Percentiles rank a stretch among this genome's conserved stretches.
Evolutionary conservation across 2,888 invertebrate species (phyloP).

Genomic region (Polia nebulosa): DNA sequence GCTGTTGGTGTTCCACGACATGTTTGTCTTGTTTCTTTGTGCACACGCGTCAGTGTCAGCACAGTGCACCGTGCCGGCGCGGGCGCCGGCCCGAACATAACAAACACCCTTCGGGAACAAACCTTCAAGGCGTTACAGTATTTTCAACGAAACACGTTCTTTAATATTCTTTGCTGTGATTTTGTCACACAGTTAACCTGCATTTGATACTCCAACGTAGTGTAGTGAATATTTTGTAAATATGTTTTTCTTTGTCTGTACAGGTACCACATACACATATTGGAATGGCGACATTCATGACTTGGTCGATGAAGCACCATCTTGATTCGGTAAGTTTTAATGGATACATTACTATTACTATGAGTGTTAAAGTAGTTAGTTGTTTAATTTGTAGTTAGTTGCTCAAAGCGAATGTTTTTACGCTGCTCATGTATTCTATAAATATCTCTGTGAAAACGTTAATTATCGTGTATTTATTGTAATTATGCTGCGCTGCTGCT

Average conservation of each 20-base stretch:
- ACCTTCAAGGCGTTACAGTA: background rate
- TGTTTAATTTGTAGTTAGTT: slow-evolving; percentile 53
- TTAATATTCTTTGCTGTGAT: background rate
- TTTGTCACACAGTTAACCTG: background rate
- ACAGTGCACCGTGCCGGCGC: background rate
- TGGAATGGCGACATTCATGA: slow-evolving; percentile 10
- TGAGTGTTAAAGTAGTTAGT: slow-evolving; percentile 39
- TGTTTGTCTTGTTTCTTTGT: background rate
- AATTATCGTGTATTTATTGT: slow-evolving; percentile 54
- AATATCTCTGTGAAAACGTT: slow-evolving; percentile 57
- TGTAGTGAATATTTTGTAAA: background rate
- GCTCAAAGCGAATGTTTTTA: slow-evolving; percentile 69
- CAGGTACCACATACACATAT: slow-evolving; percentile 38
- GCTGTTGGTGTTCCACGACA: slow-evolving; percentile 2
- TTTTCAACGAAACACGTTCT: background rate
- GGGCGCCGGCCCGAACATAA: background rate
- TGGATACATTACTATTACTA: slow-evolving; percentile 42
- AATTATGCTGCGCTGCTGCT: slow-evolving; percentile 70
- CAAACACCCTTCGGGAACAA: background rate
- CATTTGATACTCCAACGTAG: background rate
- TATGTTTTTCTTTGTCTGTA: slow-evolving; percentile 40
- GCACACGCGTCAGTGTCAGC: background rate
- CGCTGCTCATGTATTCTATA: slow-evolving; percentile 30
- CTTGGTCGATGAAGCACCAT: slow-evolving; percentile 5
- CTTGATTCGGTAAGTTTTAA: slow-evolving; percentile 58